These are phyloP conservation scores for Cataglyphis albicans DNA, from an alignment of 2,888 invertebrate genomes.

Conservation along the genomic window DNA sequence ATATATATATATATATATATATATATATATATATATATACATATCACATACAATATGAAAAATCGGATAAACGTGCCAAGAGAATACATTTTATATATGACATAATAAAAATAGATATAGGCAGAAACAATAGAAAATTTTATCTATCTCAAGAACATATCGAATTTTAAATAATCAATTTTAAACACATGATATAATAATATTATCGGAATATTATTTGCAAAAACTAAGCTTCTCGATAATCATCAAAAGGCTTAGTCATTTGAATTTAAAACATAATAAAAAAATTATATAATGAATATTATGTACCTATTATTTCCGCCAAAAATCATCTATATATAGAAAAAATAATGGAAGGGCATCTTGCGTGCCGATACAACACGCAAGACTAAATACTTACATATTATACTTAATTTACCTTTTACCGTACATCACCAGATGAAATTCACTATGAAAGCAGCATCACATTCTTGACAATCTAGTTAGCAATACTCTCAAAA, in stretches of 20 bases:
- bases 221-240: slow-evolving; percentile 1
- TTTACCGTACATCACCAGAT: not conserved
- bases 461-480: slow-evolving; percentile 5
- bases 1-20: not conserved
- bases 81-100: slow-evolving; percentile 12
- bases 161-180: not conserved
- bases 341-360: slow-evolving; percentile 67
- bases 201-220: not conserved
- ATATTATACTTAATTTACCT: slow-evolving; percentile 59
- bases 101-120: slow-evolving; percentile 6
- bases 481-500: slow-evolving; percentile 20
- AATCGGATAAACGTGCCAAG: slow-evolving; percentile 35
- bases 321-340: slow-evolving; percentile 26
- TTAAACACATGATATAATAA: not conserved
- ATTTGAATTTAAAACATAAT: not conserved
- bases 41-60: not conserved
- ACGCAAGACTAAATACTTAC: slow-evolving; percentile 87
- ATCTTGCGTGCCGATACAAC: slow-evolving; percentile 88
- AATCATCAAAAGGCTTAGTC: not conserved
- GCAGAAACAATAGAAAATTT: slow-evolving; percentile 24
- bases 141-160: not conserved
- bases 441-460: not conserved
- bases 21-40: not conserved
- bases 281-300: not conserved
- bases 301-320: not conserved